Evolutionary conservation across 2,797 vertebrate genomes (phyloP), one percentile per base, ranked within the genome.

Genomic region (Glyptemys insculpta): DNA sequence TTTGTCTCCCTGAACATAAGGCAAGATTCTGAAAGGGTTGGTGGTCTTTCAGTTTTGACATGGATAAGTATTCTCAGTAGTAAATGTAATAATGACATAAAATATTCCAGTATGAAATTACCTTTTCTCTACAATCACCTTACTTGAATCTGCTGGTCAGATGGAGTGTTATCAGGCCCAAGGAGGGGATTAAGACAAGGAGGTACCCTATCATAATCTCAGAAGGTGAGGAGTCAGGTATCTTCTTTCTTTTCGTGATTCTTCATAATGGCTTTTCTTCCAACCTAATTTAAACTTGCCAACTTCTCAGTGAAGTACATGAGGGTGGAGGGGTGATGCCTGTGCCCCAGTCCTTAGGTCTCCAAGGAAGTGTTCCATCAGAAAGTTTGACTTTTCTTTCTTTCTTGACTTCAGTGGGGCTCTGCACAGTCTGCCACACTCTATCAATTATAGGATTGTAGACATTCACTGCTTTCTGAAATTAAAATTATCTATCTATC

Each of bases 61-160:
- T 12, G 19, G 52, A 91, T 94, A 92, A 94, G 92, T 92, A 94
- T 87, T 88, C 81, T 87, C 72, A 47, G 50, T 52, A 87, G n/a
- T 62, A 93, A 82, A 21, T 52, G 80, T 12, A 82, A 54, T 56
- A 81, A 79, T 14, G 90, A 6, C 9, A 81, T 80, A 12, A 44
- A 92, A 90, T 95, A 95, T 94, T 89, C 56, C 83, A 86, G 4
- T 78, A 25, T 91, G 90, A 57, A 91, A 81, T 85, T 90, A 68
- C 52, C 11, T 94, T 90, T 93, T 83, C 54, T 87, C 86, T 19
- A 91, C 57, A 91, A 2, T 50, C 5, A 25, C 29, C 2, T 0
- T 62, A 50, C 31, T 86, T 85, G 65, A 91, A 62, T 86, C 12
- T 82, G 6, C 27, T 90, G 57, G 12, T 92, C 68, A 93, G 68